Evolutionary conservation across 2,797 vertebrate species (phyloP), one percentile per base, ranked within the genome.

Genomic region (Ambastaia sidthimunki): DNA sequence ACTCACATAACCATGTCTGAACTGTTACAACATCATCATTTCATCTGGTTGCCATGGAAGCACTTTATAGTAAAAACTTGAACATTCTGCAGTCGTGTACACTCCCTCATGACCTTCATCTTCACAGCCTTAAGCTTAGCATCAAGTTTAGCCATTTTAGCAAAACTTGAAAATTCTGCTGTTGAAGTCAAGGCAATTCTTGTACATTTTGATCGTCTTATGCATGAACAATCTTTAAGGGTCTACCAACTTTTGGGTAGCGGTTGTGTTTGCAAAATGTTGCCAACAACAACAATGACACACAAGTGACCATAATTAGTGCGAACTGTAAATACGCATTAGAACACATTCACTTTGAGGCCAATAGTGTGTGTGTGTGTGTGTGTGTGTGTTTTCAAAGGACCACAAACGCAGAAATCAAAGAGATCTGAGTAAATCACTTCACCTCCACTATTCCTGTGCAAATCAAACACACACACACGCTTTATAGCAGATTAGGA

Each of bases 371-470:
- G 41, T 44, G 41, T 52, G 65, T 70, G 82, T 82, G 60, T 76
- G 65, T 70, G 82, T 82, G 60, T 76, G 50, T 48, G 57, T 52
- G 71, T 44, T 74, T 67, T 18, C 67, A 52, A 68, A 80, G 7
- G 23, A 21, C 31, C 41, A 48, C 57, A 78, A 19, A 78, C 74
- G 48, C 70, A 80, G 62, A 79, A 81, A 73, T 77, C 83, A 76
- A 72, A 59, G 71, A 79, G 72, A 74, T 71, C 60, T 70, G 37
- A 66, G 78, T 37, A 75, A 87, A 88, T 69, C 82, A 57, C 74
- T 87, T 81, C 80, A 87, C 86, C 87, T 87, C 85, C 28, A 82
- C 87, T 89, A 89, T 88, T 70, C 78, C 76, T 34, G 59, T 81
- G 50, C 72, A 79, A 86, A 87, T 89, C 84, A 86, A 85, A 89